A percentile compares a stretch with the other conserved stretches of the same genome.
phyloP scores from a whole-genome alignment of 2,113 vertebrate species.

The Pluvialis apricaria region DNA sequence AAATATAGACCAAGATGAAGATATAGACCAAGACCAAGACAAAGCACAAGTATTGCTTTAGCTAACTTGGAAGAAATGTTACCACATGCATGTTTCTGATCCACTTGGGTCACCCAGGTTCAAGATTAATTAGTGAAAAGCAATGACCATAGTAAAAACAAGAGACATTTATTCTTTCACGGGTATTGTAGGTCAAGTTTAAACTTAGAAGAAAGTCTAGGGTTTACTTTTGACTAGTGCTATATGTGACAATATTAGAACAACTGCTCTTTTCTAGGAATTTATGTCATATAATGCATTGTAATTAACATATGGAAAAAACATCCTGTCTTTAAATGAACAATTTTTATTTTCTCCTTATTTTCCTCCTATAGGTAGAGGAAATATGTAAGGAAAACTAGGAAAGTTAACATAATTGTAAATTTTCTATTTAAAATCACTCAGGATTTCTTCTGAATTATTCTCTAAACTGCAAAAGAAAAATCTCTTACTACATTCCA shows the following conservation, averaged over 20 bases:
- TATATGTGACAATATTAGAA: background rate
- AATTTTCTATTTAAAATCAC: background rate
- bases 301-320: background rate
- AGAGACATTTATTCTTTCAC: background rate
- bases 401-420: background rate
- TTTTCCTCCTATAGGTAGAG: background rate
- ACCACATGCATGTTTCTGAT: background rate
- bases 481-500: background rate
- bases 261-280: background rate
- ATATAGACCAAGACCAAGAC: background rate
- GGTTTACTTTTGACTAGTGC: background rate
- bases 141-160: background rate
- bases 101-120: background rate
- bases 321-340: background rate
- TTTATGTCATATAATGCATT: background rate
- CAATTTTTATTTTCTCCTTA: background rate
- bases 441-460: background rate
- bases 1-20: background rate
- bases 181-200: background rate
- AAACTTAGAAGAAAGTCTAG: background rate
- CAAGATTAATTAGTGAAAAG: background rate
- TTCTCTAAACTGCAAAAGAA: background rate
- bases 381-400: background rate
- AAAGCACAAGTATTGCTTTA: background rate
- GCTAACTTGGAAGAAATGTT: background rate